Percentiles rank a stretch among this genome's conserved stretches.
phyloP scores from a whole-genome alignment of 2,888 invertebrate species.

The Epistrophe eligans region DNA sequence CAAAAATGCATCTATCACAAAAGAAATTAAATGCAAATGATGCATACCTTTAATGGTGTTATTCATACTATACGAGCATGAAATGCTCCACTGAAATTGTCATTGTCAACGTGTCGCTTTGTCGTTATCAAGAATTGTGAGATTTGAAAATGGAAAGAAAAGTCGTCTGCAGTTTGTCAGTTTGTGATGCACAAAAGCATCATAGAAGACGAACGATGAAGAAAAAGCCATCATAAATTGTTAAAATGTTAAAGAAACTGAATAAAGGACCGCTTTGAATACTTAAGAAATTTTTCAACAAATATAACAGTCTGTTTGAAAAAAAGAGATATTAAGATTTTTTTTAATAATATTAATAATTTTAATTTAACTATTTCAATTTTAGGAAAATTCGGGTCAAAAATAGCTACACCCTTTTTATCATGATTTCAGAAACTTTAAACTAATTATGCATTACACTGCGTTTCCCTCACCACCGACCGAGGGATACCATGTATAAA shows the following conservation, averaged over 20 bases:
- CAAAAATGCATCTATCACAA: slow-evolving; percentile 69
- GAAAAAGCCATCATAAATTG: slow-evolving; percentile 46
- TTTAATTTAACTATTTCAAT: too few species aligned
- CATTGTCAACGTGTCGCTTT: slow-evolving; percentile 40
- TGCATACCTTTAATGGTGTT: slow-evolving; percentile 56
- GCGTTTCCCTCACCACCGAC: too few species aligned
- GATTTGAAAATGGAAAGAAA: slow-evolving; percentile 24
- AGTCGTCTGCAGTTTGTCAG: slow-evolving; percentile 47
- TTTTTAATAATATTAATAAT: too few species aligned
- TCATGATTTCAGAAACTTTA: too few species aligned
- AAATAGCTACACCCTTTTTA: too few species aligned
- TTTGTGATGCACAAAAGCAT: slow-evolving; percentile 14
- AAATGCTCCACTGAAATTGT: slow-evolving; percentile 54
- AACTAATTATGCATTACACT: too few species aligned
- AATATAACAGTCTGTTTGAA: slow-evolving; percentile 38
- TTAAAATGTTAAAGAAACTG: slow-evolving; percentile 16
- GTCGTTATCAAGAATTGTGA: slow-evolving; percentile 5
- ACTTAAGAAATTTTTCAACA: not conserved
- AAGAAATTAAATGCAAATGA: slow-evolving; percentile 71
- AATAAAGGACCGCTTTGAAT: slow-evolving; percentile 30
- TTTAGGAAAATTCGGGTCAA: too few species aligned
- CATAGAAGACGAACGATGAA: slow-evolving; percentile 53
- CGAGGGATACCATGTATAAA: too few species aligned
- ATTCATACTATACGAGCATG: not conserved
- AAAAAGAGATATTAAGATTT: too few species aligned